These are phyloP conservation scores for Zaprionus ghesquierei DNA, from an alignment of 1,140 invertebrate species.

Conservation along the genomic window DNA sequence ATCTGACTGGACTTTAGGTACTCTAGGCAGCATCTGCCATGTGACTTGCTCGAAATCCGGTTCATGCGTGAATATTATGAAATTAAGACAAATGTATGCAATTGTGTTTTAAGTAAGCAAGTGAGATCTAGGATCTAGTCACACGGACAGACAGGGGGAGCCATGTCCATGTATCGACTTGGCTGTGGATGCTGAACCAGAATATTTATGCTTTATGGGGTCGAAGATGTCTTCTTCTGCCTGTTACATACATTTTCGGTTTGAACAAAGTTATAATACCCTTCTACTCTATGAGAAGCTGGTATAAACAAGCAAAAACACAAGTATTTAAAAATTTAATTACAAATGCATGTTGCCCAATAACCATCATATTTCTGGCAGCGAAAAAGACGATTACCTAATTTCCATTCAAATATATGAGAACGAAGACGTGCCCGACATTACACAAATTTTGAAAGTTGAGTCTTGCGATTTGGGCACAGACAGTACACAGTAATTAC, in stretches of 20 bases:
- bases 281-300: too few relatives aligned
- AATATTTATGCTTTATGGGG: too few relatives aligned
- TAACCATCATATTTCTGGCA: background rate
- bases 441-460: background rate
- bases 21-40: conserved; percentile 63
- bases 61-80: conserved; percentile 55
- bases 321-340: too few relatives aligned
- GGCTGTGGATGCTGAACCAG: too few relatives aligned
- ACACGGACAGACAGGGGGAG: too few relatives aligned
- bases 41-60: conserved; percentile 72
- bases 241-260: too few relatives aligned
- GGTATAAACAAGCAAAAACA: too few relatives aligned
- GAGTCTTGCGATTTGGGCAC: background rate
- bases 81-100: conserved; percentile 51
- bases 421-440: background rate
- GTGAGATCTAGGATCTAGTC: too few relatives aligned
- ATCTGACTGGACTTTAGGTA: conserved; percentile 5
- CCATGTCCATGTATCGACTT: too few relatives aligned
- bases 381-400: background rate
- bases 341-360: background rate
- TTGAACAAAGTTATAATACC: too few relatives aligned
- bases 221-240: too few relatives aligned
- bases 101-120: conserved; percentile 37
- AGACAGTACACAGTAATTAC: too few relatives aligned
- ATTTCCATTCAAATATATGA: background rate